A percentile compares a stretch with the other conserved stretches of the same genome.
Conservation (phyloP, 2,888 invertebrate genomes). For the Andrena camellia region DNA sequence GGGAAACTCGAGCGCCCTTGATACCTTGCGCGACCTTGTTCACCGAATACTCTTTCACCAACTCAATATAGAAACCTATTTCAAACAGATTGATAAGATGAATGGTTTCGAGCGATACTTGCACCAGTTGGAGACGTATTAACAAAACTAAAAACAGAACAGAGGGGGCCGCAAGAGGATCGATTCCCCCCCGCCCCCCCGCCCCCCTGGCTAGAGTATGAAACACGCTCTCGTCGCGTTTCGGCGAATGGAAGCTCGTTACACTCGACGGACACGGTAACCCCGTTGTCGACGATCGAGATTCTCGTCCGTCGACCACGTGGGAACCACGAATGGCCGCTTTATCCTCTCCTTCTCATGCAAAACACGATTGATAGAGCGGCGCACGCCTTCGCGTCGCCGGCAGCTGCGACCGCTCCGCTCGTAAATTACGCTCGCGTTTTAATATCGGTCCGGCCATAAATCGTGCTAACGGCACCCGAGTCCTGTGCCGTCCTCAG, state of each 20-base stretch:
- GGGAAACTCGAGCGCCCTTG: too few relatives aligned
- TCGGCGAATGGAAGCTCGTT: slow-evolving; percentile 13
- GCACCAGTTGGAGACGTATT: too few relatives aligned
- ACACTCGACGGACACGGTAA: slow-evolving; percentile 5
- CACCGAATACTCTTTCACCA: too few relatives aligned
- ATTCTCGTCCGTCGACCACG: slow-evolving; percentile 26
- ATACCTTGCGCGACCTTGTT: too few relatives aligned
- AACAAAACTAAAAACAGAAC: too few relatives aligned
- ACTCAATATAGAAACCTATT: too few relatives aligned
- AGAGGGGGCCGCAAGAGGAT: too few relatives aligned
- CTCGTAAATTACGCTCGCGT: slow-evolving; percentile 78
- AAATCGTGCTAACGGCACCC: slow-evolving; percentile 70
- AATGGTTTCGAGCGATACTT: too few relatives aligned
- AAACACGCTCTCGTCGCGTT: not conserved
- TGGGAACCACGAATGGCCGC: slow-evolving; percentile 11
- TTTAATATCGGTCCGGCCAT: slow-evolving; percentile 77
- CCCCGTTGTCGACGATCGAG: slow-evolving; percentile 18
- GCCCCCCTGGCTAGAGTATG: not conserved
- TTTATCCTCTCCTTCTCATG: slow-evolving; percentile 17
- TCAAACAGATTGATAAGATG: too few relatives aligned
- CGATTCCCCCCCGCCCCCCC: too few relatives aligned
- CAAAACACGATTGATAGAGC: slow-evolving; percentile 57
- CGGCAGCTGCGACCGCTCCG: slow-evolving; percentile 52
- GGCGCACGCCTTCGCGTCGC: slow-evolving; percentile 39
- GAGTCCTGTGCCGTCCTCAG: slow-evolving; percentile 4